A percentile compares a stretch with the other conserved stretches of the same genome.
Evolutionary conservation across 2,113 vertebrate species (phyloP).

Genomic region (Suricata suricatta): DNA sequence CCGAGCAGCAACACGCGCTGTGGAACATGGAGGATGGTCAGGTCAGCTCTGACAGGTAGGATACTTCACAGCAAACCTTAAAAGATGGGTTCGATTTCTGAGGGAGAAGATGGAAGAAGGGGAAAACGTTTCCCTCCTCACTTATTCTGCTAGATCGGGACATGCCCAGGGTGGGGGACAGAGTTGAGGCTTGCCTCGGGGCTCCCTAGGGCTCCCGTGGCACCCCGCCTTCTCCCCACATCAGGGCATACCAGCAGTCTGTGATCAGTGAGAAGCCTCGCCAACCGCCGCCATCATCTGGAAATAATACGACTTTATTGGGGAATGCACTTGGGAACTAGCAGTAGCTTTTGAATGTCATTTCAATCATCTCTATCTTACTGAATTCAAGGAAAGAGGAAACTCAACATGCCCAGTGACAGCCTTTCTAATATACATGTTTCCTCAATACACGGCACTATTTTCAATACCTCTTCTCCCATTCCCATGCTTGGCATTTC

Average conservation of each 20-base stretch:
- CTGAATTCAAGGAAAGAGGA: slow-evolving; percentile 1
- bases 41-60: not conserved
- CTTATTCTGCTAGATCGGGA: not conserved
- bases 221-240: not conserved
- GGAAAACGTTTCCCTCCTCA: not conserved
- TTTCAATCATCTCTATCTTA: not conserved
- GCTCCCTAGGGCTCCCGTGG: rapidly evolving
- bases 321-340: not conserved
- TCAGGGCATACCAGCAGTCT: not conserved
- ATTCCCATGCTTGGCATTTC: not conserved
- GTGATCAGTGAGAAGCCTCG: not conserved
- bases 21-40: not conserved
- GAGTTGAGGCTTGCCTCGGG: not conserved
- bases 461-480: not conserved
- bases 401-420: not conserved
- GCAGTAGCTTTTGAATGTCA: not conserved
- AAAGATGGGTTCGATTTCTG: not conserved
- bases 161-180: not conserved
- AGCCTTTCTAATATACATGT: not conserved
- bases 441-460: not conserved
- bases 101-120: not conserved
- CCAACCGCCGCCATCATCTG: not conserved
- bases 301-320: not conserved
- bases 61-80: not conserved
- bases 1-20: not conserved